Evolutionary conservation across 2,888 invertebrate species (phyloP).

Genomic region (Drosophila dives): DNA sequence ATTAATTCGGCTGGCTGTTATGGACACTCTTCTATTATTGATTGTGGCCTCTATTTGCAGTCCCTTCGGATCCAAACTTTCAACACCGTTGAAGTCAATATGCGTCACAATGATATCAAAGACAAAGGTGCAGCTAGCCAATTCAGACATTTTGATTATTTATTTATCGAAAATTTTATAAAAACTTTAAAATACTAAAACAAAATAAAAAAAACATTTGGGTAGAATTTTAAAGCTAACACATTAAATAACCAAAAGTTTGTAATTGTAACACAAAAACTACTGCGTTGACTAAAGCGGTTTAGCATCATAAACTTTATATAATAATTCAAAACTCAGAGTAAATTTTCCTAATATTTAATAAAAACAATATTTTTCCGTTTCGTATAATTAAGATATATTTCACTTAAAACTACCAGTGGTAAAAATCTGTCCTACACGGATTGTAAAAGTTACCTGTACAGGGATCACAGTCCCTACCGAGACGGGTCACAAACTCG

Average conservation of each 20-base stretch:
- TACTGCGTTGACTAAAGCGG: background rate
- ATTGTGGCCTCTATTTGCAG: conserved; percentile 64
- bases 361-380: background rate
- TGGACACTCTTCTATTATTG: conserved; percentile 49
- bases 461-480: conserved; percentile 52
- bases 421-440: conserved; percentile 3
- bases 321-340: background rate
- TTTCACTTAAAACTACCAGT: conserved; percentile 3
- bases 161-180: background rate
- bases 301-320: background rate
- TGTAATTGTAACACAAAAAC: background rate
- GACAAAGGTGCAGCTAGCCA: conserved; percentile 39
- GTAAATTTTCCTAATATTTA: background rate
- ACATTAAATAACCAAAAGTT: too few species aligned
- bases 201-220: background rate
- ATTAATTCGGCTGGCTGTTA: conserved; percentile 75
- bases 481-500: conserved; percentile 56
- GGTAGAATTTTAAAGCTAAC: background rate
- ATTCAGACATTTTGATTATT: conserved; percentile 1
- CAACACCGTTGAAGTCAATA: conserved; percentile 40
- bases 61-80: conserved; percentile 38
- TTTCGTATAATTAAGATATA: background rate
- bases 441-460: conserved; percentile 2
- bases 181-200: background rate
- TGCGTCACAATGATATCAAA: conserved; percentile 70